Evolutionary conservation across 1,140 invertebrate species (phyloP), one percentile per base, ranked within the genome.

Genomic region (Drosophila sulfurigaster): DNA sequence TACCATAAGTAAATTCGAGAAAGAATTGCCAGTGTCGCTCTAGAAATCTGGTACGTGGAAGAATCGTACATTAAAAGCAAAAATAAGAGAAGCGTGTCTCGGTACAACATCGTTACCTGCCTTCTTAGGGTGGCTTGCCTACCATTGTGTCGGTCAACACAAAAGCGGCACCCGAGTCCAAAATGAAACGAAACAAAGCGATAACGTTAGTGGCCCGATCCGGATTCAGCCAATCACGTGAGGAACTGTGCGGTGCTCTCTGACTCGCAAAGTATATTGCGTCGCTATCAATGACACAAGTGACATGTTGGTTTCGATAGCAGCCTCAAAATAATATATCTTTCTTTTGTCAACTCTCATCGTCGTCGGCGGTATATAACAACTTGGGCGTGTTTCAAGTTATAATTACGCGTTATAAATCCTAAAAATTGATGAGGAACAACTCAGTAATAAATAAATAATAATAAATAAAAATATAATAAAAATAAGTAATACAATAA

Each of bases 141-240:
- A 59, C 57, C 51, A 78, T 85, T 85, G 79, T 82, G 65, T 52
- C 20, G 32, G 38, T 16, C 49, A 76, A 72, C 51, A 74, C 58
- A 78, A 78, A 79, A 63, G 46, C 63, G 30, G 7, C 28, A 52
- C 30, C 57, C 58, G 20, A 52, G n/a, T 30, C n/a, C n/a, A 11
- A 68, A 56, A 16, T n/a, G 25, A 51, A 60, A 59, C 41, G 20
- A 66, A 62, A 48, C 11, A 25, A 56, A 71, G 3, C 32, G 32
- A 63, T 58, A 71, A 1, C 32, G 20, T 54, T 58, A 57, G 25
- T 30, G 43, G 10, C 48, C 41, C 28, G 51, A 48, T 54, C 64
- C 41, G 20, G 52, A 52, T 60, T 67, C 56, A 59, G 69, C 81
- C 82, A 85, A 87, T 85, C 81, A 75, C 69, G 68, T 57, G 59